phyloP scores from a whole-genome alignment of 2,888 invertebrate genomes.

The Marasmarcha lunaedactyla region DNA sequence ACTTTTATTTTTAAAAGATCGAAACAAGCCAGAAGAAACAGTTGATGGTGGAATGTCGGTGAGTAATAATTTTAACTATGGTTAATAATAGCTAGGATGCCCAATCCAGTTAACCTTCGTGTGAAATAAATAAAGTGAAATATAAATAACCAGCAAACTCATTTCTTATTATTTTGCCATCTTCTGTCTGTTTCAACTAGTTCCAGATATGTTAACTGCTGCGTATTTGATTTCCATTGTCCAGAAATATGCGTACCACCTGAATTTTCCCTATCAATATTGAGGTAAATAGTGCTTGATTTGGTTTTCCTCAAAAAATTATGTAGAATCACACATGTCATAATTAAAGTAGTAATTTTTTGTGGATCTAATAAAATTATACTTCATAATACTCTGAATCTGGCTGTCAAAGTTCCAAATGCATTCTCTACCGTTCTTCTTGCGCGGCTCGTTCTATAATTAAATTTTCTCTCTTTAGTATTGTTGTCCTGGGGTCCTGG shows the following conservation, averaged over 20 bases:
- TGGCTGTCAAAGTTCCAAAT: slow-evolving; percentile 1
- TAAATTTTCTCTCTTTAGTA: slow-evolving; percentile 5
- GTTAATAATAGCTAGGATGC: slow-evolving; percentile 6
- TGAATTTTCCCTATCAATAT: not conserved
- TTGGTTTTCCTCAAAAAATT: no score
- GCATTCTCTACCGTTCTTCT: slow-evolving; percentile 1
- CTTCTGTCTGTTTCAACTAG: slow-evolving; percentile 3
- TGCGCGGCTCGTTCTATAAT: slow-evolving; percentile 1
- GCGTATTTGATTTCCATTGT: slow-evolving; percentile 1
- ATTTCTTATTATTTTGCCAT: slow-evolving; percentile 5
- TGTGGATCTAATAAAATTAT: slow-evolving; percentile 12
- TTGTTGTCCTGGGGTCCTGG: slow-evolving; percentile 8
- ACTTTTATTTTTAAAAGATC: slow-evolving; percentile 2
- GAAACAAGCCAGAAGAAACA: slow-evolving; percentile 2
- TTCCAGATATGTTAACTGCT: slow-evolving; percentile 3
- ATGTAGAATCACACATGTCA: no score
- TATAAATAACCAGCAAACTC: slow-evolving; percentile 5
- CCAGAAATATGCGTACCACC: slow-evolving; percentile 1
- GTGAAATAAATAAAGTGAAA: no score
- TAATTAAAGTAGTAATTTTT: slow-evolving; percentile 9
- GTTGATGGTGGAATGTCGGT: slow-evolving; percentile 3
- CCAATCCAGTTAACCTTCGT: slow-evolving; percentile 4
- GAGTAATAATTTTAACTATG: slow-evolving; percentile 3
- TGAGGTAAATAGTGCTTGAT: no score
- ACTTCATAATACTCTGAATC: not conserved